Percentiles rank a stretch among this genome's conserved stretches.
These are phyloP conservation scores for Priocnemis perturbator DNA, from an alignment of 2,888 invertebrate species.

Conservation along the genomic window DNA sequence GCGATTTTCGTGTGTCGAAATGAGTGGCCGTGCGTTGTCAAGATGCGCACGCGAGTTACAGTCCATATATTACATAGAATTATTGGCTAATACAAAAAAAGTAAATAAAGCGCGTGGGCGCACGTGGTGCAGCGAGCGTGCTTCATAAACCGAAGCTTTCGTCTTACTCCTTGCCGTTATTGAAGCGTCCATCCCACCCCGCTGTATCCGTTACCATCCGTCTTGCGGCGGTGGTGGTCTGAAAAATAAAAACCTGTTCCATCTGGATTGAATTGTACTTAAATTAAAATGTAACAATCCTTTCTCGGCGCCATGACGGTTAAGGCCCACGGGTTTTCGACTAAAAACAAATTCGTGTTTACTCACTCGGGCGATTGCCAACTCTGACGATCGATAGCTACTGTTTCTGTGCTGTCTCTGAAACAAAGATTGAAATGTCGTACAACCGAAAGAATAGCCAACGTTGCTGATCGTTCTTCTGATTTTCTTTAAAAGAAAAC, in stretches of 20 bases:
- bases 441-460: background rate
- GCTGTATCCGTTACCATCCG: conserved; percentile 59
- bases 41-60: too few species aligned
- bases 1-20: too few species aligned
- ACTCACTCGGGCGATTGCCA: conserved; percentile 71
- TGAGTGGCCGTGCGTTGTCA: too few species aligned
- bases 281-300: background rate
- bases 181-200: background rate
- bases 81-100: too few species aligned
- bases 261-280: conserved; percentile 2
- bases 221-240: conserved; percentile 66
- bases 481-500: too few species aligned
- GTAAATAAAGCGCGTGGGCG: too few species aligned
- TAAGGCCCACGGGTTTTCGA: too few species aligned
- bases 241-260: conserved; percentile 33
- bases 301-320: too few species aligned
- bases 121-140: too few species aligned
- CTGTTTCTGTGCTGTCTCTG: conserved; percentile 67
- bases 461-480: background rate
- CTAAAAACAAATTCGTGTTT: too few species aligned
- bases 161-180: background rate
- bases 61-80: too few species aligned
- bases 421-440: background rate
- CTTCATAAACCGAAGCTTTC: too few species aligned
- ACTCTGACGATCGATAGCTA: conserved; percentile 62